Evolutionary conservation across 1,140 invertebrate species (phyloP), one percentile per base, ranked within the genome.

Genomic region (Neomicropteryx cornuta): DNA sequence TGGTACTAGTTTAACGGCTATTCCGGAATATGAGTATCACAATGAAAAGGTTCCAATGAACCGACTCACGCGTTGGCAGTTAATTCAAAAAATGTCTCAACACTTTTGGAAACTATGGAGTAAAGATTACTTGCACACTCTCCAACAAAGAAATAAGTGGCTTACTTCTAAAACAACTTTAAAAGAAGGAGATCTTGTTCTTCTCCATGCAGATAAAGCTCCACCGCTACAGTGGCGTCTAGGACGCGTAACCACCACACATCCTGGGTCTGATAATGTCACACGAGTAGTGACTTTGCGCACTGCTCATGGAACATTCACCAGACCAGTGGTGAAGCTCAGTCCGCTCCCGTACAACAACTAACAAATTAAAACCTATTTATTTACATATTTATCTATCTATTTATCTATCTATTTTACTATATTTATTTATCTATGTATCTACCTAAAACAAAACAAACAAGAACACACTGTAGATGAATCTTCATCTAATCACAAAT

Each of bases 141-240:
- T 58, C 5, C 52, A 58, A 40, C 33, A 41, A 18, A 27, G 49
- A 3, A 17, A 31, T 17, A 58, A 58, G 41, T 58, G 51, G 51
- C 31, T 22, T 14, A 35, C 18, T 39, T 16, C 37, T 33, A n/a
- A n/a, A n/a, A n/a, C n/a, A n/a, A n/a, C n/a, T n/a, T n/a, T n/a
- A n/a, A n/a, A n/a, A 36, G 42, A 44, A 33, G 42, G 38, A 17
- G 29, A 20, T 23, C 21, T 44, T 29, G 38, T 44, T 11, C 38
- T 44, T n/a, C 22, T 44, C 21, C 19, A 35, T 20, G 38, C 39
- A 5, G 38, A 44, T 14, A 18, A 36, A 11, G 18, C 36, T 2
- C 55, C 56, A 27, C 50, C 52, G 3, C 28, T 46, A 8, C 45
- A 50, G 18, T 58, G 54, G 55, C 45, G 42, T 2, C 31, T 57